Percentiles rank a stretch among this genome's conserved stretches.
phyloP scores from a whole-genome alignment of 2,888 invertebrate genomes.

The Ganaspis brasiliensis region DNA sequence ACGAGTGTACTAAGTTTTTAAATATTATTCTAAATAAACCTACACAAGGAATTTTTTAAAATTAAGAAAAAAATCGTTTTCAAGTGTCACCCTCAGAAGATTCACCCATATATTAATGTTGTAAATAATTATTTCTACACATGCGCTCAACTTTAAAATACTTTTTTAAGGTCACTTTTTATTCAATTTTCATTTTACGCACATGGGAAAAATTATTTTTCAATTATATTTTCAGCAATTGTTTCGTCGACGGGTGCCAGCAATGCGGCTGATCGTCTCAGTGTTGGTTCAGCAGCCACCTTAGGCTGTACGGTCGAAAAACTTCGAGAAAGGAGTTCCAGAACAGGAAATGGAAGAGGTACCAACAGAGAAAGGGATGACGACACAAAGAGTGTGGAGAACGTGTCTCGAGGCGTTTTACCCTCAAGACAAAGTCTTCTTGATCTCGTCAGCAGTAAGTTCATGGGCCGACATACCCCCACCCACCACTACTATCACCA shows the following conservation, averaged over 20 bases:
- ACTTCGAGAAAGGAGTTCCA: conserved; percentile 64
- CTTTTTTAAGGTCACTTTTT: too few species aligned
- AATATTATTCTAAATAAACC: too few species aligned
- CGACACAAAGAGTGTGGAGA: conserved; percentile 77
- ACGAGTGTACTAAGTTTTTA: too few species aligned
- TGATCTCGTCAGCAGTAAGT: conserved; percentile 78
- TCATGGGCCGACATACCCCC: conserved; percentile 76
- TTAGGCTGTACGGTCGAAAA: conserved; percentile 70
- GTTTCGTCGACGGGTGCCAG: conserved; percentile 66
- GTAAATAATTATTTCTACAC: too few species aligned
- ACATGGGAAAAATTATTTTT: too few species aligned
- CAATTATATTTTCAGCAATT: conserved; percentile 64
- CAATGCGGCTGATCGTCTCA: conserved; percentile 69
- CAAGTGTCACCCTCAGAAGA: too few species aligned
- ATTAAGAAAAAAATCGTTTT: too few species aligned
- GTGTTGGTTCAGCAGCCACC: conserved; percentile 72
- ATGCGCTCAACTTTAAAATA: too few species aligned
- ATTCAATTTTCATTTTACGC: too few species aligned
- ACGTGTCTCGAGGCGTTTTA: conserved; percentile 72
- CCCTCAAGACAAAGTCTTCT: conserved; percentile 77
- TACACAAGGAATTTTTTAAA: too few species aligned
- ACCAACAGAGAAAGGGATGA: conserved; percentile 69
- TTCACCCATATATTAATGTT: too few species aligned
- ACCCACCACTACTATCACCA: conserved; percentile 77
- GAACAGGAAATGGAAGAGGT: conserved; percentile 65